These are phyloP conservation scores for Aptenodytes forsteri DNA, from an alignment of 2,113 vertebrate genomes.

Conservation along the genomic window DNA sequence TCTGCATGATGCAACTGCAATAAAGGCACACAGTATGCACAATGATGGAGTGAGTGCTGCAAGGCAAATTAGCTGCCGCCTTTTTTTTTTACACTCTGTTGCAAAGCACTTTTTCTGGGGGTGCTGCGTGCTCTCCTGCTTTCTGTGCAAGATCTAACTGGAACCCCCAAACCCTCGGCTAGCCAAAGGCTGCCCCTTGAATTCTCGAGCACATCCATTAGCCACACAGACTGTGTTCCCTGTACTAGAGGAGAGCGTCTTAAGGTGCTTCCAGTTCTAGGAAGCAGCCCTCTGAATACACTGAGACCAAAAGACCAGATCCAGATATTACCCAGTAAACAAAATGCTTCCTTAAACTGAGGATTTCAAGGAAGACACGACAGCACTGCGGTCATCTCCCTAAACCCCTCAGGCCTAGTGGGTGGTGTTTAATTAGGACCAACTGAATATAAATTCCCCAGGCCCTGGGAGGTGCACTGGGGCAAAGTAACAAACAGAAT, in stretches of 20 bases:
- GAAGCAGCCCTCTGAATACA: neutral
- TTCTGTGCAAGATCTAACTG: neutral
- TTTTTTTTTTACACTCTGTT: neutral
- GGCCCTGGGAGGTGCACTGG: neutral
- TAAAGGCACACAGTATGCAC: neutral
- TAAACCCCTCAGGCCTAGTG: neutral
- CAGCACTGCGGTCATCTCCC: neutral
- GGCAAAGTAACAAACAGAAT: neutral
- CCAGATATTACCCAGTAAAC: neutral
- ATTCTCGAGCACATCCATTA: neutral
- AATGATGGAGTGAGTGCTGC: neutral
- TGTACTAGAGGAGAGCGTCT: neutral
- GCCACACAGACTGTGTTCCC: neutral
- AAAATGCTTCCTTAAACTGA: neutral
- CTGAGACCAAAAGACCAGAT: neutral
- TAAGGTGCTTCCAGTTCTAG: neutral
- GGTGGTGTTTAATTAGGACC: neutral
- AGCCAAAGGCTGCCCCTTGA: neutral
- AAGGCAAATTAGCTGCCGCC: neutral
- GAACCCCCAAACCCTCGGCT: neutral
- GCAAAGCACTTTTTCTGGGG: neutral
- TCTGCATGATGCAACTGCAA: constrained; percentile 87
- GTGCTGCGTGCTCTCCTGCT: neutral
- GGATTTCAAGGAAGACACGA: neutral
- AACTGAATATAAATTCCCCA: neutral